These are phyloP conservation scores for Alaudala cheleensis DNA, from an alignment of 2,113 vertebrate genomes.

Conservation along the genomic window DNA sequence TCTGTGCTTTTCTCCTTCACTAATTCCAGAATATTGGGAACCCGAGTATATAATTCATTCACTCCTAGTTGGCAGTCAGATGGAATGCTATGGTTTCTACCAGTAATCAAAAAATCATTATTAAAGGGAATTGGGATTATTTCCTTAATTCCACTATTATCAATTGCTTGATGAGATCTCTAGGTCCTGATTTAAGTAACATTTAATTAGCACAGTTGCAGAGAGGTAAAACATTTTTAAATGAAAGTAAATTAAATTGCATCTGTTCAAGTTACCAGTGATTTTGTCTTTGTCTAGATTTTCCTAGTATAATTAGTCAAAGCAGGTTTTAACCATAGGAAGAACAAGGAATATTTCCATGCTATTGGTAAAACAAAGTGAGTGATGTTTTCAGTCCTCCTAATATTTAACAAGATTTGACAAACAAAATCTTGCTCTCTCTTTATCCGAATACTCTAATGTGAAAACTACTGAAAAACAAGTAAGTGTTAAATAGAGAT, in stretches of 20 bases:
- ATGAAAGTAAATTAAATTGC: neutral
- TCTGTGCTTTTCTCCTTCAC: neutral
- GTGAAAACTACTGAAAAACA: neutral
- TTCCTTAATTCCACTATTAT: constrained; percentile 8
- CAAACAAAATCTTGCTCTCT: neutral
- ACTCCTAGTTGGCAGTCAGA: neutral
- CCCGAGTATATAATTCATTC: neutral
- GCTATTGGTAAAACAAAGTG: neutral
- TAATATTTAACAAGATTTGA: neutral
- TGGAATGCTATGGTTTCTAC: neutral
- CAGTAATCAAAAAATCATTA: constrained; percentile 40
- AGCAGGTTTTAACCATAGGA: neutral
- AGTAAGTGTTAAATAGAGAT: neutral
- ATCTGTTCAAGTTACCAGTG: neutral
- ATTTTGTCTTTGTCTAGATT: neutral
- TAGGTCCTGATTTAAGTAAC: constrained; percentile 10
- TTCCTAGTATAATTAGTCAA: neutral
- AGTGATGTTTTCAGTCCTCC: neutral
- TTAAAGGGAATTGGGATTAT: constrained; percentile 2
- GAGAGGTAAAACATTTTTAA: constrained; percentile 3
- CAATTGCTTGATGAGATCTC: neutral
- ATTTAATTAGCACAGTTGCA: constrained; percentile 26
- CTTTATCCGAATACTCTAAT: neutral
- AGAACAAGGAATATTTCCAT: neutral
- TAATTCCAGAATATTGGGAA: neutral